Percentiles rank a stretch among this genome's conserved stretches.
These are phyloP conservation scores for Tangara arthus DNA, from an alignment of 2,797 vertebrate genomes.

Conservation along the genomic window DNA sequence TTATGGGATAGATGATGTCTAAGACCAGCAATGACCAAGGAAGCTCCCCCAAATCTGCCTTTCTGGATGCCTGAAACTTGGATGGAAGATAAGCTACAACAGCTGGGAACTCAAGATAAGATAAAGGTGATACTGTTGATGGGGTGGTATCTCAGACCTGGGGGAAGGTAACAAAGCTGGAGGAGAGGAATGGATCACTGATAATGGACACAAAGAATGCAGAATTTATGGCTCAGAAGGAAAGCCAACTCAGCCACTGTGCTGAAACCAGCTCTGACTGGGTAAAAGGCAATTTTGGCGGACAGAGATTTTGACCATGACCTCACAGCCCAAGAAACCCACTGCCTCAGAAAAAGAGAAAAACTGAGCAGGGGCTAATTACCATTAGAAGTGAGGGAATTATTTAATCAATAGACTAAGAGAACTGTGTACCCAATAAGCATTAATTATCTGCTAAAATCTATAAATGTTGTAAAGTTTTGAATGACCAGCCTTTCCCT, in stretches of 20 bases:
- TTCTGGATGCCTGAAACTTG: neutral
- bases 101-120: neutral
- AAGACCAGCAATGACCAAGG: neutral
- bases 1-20: no score
- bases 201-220: neutral
- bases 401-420: neutral
- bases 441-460: neutral
- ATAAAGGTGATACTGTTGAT: neutral
- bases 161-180: neutral
- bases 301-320: accelerated
- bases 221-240: neutral
- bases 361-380: neutral
- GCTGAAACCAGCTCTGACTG: neutral
- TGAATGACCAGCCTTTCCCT: neutral
- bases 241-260: neutral
- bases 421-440: neutral
- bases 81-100: neutral
- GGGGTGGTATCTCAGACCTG: neutral
- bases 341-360: neutral
- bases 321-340: neutral
- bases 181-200: neutral
- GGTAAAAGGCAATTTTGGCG: neutral
- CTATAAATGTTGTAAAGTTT: neutral
- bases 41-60: neutral
- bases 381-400: neutral